Conservation (phyloP, 2,113 vertebrate species). For the Cryptotis parvus region DNA sequence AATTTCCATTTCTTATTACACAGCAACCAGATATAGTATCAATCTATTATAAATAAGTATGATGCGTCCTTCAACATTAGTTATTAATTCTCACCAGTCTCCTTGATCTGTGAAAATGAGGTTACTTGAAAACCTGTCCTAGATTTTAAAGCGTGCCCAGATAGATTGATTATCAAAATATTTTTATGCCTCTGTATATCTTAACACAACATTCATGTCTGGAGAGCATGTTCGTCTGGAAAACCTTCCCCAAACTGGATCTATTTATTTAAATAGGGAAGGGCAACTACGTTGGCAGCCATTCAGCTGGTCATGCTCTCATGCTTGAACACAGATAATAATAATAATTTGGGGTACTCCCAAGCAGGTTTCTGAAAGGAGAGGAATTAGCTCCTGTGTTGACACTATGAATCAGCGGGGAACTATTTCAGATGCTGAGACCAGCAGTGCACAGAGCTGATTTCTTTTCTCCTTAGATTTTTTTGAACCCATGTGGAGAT, state of each 20-base stretch:
- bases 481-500: background rate
- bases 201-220: conserved; percentile 72
- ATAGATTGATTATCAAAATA: conserved; percentile 75
- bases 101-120: conserved; percentile 50
- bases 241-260: conserved; percentile 38
- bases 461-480: conserved; percentile 35
- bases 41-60: conserved; percentile 59
- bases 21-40: conserved; percentile 52
- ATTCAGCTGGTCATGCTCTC: conserved; percentile 8
- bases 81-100: conserved; percentile 41
- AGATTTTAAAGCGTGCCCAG: conserved; percentile 66
- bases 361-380: conserved; percentile 48
- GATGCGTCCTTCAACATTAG: conserved; percentile 3
- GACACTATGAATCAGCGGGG: conserved; percentile 50
- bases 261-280: conserved; percentile 66
- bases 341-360: conserved; percentile 53
- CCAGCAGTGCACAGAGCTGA: background rate
- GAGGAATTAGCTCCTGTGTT: conserved; percentile 44
- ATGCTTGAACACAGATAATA: conserved; percentile 53
- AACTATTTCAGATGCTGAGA: conserved; percentile 43
- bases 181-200: conserved; percentile 72
- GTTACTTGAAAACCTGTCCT: conserved; percentile 56
- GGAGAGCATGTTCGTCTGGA: conserved; percentile 50
- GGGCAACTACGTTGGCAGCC: conserved; percentile 41
- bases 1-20: conserved; percentile 24